Evolutionary conservation across 2,888 invertebrate genomes (phyloP), one percentile per base, ranked within the genome.

Genomic region (Aricia artaxerxes): DNA sequence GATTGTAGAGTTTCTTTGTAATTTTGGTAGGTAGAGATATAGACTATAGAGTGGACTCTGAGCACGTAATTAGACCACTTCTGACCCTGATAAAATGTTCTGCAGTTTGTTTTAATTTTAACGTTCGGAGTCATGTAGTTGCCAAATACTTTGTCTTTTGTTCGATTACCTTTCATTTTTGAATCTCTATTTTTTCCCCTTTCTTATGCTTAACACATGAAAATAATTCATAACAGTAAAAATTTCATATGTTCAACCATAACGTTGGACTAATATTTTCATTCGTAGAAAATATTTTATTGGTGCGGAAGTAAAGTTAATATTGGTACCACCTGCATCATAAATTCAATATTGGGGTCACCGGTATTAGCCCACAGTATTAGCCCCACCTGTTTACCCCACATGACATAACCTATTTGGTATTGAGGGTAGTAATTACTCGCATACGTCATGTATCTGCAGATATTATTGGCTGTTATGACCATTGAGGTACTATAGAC

Each of bases 271-370:
- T 38, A 69, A 69, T 35, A 69, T 69, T 69, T 35, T 69, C 69
- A 69, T 69, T 69, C 69, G 69, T 16, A 38, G 69, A 69, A 69
- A 69, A 13, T 69, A 69, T 69, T 69, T 69, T 69, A 69, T 69
- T 69, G 35, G 35, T 6, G 31, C 69, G 69, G 69, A 69, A 69
- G 69, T 69, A 69, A 69, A 38, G 69, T 38, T 69, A 69, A 69
- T 69, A 69, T 69, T 57, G 76, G 40, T 57, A 76, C 76, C 76
- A 76, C 76, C 76, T 76, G 76, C 76, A 76, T 76, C 76, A 53
- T 76, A 76, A 76, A 24, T 75, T 44, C 76, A 5, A 57, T 35
- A 76, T 76, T 16, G 57, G 35, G 76, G 76, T 53, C 76, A 5
- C 6, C 57, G 76, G 31, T 44, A 49, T 76, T 76, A 57, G 35